A percentile compares a stretch with the other conserved stretches of the same genome.
These are phyloP conservation scores for Melanerpes aurifrons DNA, from an alignment of 2,113 vertebrate species.

Conservation along the genomic window DNA sequence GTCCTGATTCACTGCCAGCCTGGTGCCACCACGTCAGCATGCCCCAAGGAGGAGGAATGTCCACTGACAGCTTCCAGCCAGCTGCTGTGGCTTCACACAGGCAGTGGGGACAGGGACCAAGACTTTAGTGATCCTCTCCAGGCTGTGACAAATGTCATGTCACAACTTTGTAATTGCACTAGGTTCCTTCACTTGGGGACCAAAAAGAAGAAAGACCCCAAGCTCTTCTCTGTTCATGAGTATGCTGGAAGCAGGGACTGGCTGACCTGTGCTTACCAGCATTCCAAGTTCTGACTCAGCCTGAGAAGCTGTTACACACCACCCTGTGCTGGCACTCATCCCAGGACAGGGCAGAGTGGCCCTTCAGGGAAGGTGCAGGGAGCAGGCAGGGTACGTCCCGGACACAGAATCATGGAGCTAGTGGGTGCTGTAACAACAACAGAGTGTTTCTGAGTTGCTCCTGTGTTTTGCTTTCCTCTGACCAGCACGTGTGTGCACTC, in stretches of 20 bases:
- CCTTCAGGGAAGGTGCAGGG: neutral
- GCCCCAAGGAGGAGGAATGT: neutral
- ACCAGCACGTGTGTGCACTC: neutral
- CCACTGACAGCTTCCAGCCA: neutral
- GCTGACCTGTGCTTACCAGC: neutral
- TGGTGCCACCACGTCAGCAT: neutral
- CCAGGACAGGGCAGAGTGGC: fast-evolving
- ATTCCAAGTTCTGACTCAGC: neutral
- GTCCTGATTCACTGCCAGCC: neutral
- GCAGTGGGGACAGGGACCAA: neutral
- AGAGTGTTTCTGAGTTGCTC: neutral
- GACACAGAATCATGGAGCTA: fast-evolving
- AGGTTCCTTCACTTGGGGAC: neutral
- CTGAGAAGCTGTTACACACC: neutral
- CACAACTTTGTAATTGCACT: neutral
- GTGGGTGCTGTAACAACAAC: neutral
- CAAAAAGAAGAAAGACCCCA: neutral
- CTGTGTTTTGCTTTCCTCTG: fast-evolving
- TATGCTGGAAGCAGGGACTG: neutral
- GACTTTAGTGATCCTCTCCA: neutral
- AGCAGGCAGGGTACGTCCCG: fast-evolving
- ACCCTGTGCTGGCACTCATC: fast-evolving
- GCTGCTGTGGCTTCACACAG: neutral
- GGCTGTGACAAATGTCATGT: neutral
- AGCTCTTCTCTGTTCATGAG: neutral